These are phyloP conservation scores for Odocoileus virginianus DNA, from an alignment of 2,113 vertebrate species.

Conservation along the genomic window DNA sequence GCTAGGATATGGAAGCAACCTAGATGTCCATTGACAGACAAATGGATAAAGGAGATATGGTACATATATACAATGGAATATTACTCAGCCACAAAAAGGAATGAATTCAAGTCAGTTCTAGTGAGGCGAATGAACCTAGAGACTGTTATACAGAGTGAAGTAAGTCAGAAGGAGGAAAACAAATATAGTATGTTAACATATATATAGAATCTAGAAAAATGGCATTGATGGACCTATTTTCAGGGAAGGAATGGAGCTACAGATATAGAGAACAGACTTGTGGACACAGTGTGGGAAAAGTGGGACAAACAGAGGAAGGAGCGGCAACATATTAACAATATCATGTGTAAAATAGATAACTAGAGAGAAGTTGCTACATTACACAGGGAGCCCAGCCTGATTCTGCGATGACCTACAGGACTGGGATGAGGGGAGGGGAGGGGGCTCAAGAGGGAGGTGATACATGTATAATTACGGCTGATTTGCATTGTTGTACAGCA, in stretches of 20 bases:
- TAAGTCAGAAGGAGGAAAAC: not conserved
- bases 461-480: not conserved
- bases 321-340: not conserved
- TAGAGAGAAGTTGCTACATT: not conserved
- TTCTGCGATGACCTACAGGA: not conserved
- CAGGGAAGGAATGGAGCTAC: not conserved
- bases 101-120: not conserved
- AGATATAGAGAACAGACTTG: not conserved
- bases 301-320: not conserved
- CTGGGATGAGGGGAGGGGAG: not conserved
- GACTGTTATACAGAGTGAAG: not conserved
- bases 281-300: not conserved
- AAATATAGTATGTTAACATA: not conserved
- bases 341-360: not conserved
- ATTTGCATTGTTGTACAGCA: not conserved
- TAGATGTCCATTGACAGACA: not conserved
- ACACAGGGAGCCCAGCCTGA: not conserved
- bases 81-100: not conserved
- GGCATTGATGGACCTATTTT: not conserved
- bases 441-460: not conserved
- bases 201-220: not conserved
- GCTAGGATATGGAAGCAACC: not conserved
- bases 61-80: not conserved
- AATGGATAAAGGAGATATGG: not conserved
- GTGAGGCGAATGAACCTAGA: not conserved